These are phyloP conservation scores for Trematocara variabile DNA, from an alignment of 2,113 vertebrate genomes.

Conservation along the genomic window DNA sequence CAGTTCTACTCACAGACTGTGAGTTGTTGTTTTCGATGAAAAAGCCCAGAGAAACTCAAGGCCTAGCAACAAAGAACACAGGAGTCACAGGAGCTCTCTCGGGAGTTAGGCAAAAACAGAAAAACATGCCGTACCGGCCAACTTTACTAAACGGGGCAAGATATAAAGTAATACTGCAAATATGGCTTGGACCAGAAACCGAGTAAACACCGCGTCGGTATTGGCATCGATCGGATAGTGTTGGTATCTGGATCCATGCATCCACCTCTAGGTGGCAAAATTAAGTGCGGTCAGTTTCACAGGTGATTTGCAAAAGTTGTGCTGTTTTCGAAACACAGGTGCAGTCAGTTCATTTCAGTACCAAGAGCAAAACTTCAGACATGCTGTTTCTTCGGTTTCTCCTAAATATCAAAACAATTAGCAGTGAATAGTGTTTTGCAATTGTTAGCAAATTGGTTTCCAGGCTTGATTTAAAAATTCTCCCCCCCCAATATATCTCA, in stretches of 20 bases:
- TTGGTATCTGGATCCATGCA: not conserved
- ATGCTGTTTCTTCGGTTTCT: not conserved
- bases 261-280: not conserved
- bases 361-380: not conserved
- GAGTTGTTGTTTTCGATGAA: not conserved
- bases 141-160: not conserved
- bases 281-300: not conserved
- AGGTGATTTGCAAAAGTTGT: not conserved
- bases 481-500: not conserved
- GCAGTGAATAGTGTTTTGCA: not conserved
- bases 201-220: not conserved
- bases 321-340: not conserved
- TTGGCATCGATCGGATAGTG: not conserved
- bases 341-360: not conserved
- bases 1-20: not conserved
- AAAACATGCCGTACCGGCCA: fast-evolving
- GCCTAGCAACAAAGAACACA: not conserved
- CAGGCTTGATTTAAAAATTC: not conserved
- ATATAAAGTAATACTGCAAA: not conserved
- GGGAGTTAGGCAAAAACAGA: not conserved
- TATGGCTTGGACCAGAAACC: not conserved
- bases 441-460: not conserved
- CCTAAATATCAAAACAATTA: not conserved
- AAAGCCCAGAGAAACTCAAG: not conserved
- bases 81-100: not conserved